Evolutionary conservation across 2,113 vertebrate species (phyloP), one percentile per base, ranked within the genome.

Genomic region (Halichoeres trimaculatus): DNA sequence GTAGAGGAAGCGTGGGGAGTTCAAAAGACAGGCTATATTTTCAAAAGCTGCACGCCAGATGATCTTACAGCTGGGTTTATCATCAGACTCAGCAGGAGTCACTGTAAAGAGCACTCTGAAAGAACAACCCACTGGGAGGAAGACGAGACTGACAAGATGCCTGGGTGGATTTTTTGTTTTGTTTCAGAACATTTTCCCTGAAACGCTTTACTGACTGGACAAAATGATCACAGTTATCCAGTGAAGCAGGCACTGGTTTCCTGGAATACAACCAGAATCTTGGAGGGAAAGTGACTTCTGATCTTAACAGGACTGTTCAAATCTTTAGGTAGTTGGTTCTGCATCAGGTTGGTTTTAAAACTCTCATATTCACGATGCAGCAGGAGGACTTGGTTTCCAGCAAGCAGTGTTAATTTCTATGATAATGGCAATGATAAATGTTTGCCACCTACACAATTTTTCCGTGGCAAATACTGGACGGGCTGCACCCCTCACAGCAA

Each of bases 271-370:
- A 62, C 45, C 6, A 12, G 23, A 38, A 14, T 24, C 13, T 84
- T 45, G 84, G 74, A 50, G 72, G 70, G 19, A 56, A 61, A 59
- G 58, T 47, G 22, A n/a, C 20, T 10, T 8, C 10, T 34, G 52
- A 50, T 64, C 36, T 80, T 53, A 72, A 70, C 51, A 67, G 64
- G 48, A 26, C 52, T 51, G 55, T 58, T 65, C 70, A 64, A 47
- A 72, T 66, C 59, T 38, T 19, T 30, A 43, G 76, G 56, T 24
- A 47, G 40, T 40, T 43, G 23, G 8, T 24, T 6, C 30, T 63
- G 30, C 3, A 30, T 30, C 30, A 30, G 30, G 6, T 3, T 6
- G 3, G 6, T 30, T 30, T 30, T 30, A 30, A 30, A 30, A 4
- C 30, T 4, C 30, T 6, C 30, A 30, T 30, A 30, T 30, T 30